Evolutionary conservation across 2,113 vertebrate genomes (phyloP).

Genomic region (human): DNA sequence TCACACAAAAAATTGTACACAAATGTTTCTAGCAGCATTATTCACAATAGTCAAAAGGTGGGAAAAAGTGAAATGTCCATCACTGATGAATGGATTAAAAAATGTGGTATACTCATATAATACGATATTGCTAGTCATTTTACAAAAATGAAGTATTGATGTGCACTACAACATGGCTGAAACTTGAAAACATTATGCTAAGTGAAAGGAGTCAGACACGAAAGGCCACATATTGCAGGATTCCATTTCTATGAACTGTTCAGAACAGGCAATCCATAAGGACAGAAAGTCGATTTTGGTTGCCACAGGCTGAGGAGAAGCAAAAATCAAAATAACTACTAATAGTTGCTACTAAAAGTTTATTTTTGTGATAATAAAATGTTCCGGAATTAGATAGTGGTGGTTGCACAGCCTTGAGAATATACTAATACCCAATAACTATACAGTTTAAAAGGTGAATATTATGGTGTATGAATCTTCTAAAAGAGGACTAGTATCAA

Average conservation of each 20-base stretch:
- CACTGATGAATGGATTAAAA: background rate
- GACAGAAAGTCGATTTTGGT: background rate
- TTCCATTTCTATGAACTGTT: background rate
- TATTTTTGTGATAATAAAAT: background rate
- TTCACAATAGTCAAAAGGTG: background rate
- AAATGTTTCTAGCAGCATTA: background rate
- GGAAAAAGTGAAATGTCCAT: background rate
- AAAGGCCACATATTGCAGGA: background rate
- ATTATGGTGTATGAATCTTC: background rate
- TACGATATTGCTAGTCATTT: background rate
- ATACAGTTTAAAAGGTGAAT: background rate
- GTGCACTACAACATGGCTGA: background rate
- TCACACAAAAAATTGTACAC: background rate
- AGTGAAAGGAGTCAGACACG: background rate
- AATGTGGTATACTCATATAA: background rate
- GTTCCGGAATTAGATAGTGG: background rate
- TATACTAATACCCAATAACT: constrained; percentile 12
- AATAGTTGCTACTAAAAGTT: background rate
- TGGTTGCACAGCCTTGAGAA: background rate
- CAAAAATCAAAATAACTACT: background rate
- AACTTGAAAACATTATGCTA: background rate
- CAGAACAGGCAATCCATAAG: background rate
- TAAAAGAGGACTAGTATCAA: no score
- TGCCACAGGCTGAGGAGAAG: background rate
- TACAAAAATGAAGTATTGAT: background rate